Evolutionary conservation across 2,113 vertebrate genomes (phyloP).

Genomic region (Psittacus erithacus): DNA sequence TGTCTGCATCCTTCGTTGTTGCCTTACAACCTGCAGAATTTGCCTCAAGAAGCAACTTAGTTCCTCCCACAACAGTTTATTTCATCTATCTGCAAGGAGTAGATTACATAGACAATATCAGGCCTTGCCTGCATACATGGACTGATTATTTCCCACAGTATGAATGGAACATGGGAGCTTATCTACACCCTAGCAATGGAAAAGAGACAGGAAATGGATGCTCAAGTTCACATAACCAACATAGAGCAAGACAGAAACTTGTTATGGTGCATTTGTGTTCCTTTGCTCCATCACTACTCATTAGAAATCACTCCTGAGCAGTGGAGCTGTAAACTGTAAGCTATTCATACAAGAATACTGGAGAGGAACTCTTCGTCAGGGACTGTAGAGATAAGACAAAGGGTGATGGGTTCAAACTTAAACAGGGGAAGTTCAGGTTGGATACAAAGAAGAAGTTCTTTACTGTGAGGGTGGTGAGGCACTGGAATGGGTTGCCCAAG

Average conservation of each 20-base stretch:
- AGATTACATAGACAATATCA: neutral
- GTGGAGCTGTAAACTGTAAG: neutral
- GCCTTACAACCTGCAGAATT: neutral
- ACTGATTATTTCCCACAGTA: neutral
- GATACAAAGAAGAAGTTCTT: neutral
- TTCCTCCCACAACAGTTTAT: neutral
- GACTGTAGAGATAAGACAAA: neutral
- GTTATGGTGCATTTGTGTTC: neutral
- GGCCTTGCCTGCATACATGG: neutral
- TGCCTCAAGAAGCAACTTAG: neutral
- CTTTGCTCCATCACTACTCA: neutral
- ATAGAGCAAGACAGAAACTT: neutral
- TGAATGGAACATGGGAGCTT: neutral
- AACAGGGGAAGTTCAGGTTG: neutral
- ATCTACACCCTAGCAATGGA: neutral
- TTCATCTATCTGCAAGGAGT: neutral
- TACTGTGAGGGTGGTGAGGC: neutral
- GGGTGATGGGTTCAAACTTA: neutral
- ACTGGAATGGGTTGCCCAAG: neutral
- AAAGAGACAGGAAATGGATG: neutral
- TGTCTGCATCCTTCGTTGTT: neutral
- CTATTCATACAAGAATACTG: neutral
- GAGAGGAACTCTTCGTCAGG: neutral
- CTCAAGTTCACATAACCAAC: neutral
- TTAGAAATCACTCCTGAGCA: neutral